Percentiles rank a stretch among this genome's conserved stretches.
These are phyloP conservation scores for Taxidea taxus DNA, from an alignment of 2,113 vertebrate species.

Conservation along the genomic window DNA sequence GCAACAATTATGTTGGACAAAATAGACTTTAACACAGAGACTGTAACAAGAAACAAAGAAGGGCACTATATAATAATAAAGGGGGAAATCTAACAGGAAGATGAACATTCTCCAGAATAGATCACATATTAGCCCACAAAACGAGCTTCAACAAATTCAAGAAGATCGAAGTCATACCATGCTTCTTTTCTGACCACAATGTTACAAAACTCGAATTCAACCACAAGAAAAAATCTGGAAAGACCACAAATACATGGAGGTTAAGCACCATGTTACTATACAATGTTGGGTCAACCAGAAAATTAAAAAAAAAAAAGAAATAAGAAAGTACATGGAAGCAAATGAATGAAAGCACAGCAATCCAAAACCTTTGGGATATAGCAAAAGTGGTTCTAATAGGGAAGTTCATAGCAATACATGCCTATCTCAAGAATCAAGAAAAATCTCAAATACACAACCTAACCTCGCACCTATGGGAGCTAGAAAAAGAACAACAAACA, in stretches of 20 bases:
- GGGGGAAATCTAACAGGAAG: neutral
- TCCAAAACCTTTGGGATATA: neutral
- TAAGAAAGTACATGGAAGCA: neutral
- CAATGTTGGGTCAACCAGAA: neutral
- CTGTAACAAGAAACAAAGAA: neutral
- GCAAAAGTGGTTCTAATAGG: neutral
- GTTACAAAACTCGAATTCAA: neutral
- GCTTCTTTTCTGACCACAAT: neutral
- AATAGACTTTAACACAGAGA: neutral
- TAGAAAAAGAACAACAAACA: neutral
- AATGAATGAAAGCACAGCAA: neutral
- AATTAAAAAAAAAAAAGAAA: neutral
- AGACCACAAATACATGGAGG: neutral
- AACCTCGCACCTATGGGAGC: neutral
- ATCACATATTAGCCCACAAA: neutral
- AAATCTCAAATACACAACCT: neutral
- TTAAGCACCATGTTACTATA: neutral
- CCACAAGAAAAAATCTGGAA: neutral
- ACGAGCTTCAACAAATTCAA: neutral
- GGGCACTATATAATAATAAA: neutral
- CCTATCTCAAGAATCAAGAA: neutral
- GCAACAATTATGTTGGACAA: neutral
- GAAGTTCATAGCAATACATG: neutral
- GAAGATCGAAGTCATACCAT: neutral
- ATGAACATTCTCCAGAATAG: neutral